These are phyloP conservation scores for Volucella bombylans DNA, from an alignment of 2,888 invertebrate genomes.

Conservation along the genomic window DNA sequence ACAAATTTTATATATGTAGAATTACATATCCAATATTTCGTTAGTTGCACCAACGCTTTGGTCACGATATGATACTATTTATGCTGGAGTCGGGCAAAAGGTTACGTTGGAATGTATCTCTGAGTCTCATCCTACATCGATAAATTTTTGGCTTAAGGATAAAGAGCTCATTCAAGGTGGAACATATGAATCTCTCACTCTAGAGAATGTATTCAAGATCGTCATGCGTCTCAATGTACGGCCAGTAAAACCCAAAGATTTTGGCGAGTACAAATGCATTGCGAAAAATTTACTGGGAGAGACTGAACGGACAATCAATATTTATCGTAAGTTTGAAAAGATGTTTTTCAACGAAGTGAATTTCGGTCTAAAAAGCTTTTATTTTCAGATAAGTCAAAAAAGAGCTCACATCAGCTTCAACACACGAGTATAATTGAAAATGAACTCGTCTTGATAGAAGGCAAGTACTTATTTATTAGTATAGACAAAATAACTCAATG, in stretches of 20 bases:
- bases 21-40: slow-evolving; percentile 55
- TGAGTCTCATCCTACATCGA: slow-evolving; percentile 81
- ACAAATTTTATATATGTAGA: background rate
- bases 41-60: slow-evolving; percentile 81
- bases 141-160: slow-evolving; percentile 82
- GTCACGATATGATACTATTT: slow-evolving; percentile 80
- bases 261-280: slow-evolving; percentile 91
- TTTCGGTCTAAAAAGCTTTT: background rate
- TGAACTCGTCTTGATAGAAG: slow-evolving; percentile 80
- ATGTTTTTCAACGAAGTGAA: background rate
- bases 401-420: slow-evolving; percentile 78
- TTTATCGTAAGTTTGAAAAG: slow-evolving; percentile 78
- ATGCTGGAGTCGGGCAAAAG: slow-evolving; percentile 80
- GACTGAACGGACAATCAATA: slow-evolving; percentile 79
- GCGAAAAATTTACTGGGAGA: slow-evolving; percentile 92
- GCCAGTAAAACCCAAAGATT: slow-evolving; percentile 86
- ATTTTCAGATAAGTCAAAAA: slow-evolving; percentile 79
- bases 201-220: slow-evolving; percentile 90
- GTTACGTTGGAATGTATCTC: slow-evolving; percentile 80
- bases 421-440: slow-evolving; percentile 78
- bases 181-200: slow-evolving; percentile 83
- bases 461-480: slow-evolving; percentile 62
- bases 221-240: slow-evolving; percentile 88
- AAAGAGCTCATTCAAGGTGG: slow-evolving; percentile 81
- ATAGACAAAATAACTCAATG: background rate